Evolutionary conservation across 64 coral and sea anemone species (phyloP), one percentile per base, ranked within the genome.

Genomic region (Anthopleura sola): DNA sequence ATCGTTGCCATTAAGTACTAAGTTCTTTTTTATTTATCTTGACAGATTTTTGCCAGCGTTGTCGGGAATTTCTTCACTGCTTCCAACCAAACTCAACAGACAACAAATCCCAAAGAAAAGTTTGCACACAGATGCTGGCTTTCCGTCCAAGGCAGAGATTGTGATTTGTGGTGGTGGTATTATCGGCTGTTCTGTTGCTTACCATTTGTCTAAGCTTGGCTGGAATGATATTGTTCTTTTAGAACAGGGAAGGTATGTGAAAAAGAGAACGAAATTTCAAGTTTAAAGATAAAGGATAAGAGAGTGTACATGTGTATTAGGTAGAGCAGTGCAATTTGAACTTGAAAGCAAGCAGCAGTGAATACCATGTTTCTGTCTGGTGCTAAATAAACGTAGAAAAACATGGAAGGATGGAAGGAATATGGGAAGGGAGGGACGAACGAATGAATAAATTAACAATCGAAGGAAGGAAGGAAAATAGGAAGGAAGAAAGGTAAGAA

Each of bases 161-260:
- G 88, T 93, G 18, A 64, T 98, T 81, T 98, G 91, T 86, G 95
- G 95, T 19, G 95, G 95, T 71, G 95, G 95, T 7, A 78, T 98
- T 13, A 69, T 93, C 36, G 95, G 95, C 4, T 93, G 91, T 55
- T 93, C 95, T 17, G 95, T 93, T 21, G 95, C 95, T 13, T 98
- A 98, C 36, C 95, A 98, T 78, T 83, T 98, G 12, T 84, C 95
- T 44, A 98, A 98, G 78, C 86, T 93, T 78, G 95, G 95, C 38
- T 98, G 88, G 95, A 91, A 91, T 24, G 91, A 98, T 91, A 54
- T 98, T 2, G 18, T 93, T 1, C 71, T 98, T 3, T 54, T 98
- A 29, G 95, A 98, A 31, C 95, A 98, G 82, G 95, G 95, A 91
- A 93, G 86, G 95, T 98, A 82, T 81, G 87, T 44, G 1, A 44